Evolutionary conservation across 2,113 vertebrate genomes (phyloP).

Genomic region (Phylloscopus trochilus): DNA sequence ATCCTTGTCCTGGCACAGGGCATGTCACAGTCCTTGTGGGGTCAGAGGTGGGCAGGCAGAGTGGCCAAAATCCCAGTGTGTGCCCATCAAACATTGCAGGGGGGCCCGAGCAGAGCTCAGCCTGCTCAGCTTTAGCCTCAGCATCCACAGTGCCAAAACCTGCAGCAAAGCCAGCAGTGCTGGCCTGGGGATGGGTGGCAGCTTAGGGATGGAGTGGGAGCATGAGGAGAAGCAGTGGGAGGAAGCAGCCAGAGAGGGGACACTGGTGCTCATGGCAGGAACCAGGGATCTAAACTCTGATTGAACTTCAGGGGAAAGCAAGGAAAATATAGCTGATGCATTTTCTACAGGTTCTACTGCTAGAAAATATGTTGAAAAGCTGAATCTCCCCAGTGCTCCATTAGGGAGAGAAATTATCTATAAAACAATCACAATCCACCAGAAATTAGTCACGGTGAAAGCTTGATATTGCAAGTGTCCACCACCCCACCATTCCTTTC

Average conservation of each 20-base stretch:
- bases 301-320: background rate
- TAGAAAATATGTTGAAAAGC: background rate
- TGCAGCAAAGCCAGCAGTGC: background rate
- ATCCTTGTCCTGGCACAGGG: background rate
- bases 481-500: background rate
- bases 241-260: background rate
- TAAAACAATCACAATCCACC: background rate
- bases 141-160: background rate
- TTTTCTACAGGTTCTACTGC: background rate
- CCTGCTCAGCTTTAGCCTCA: background rate
- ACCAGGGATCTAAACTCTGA: background rate
- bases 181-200: background rate
- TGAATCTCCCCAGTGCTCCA: background rate
- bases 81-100: background rate
- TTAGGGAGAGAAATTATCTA: background rate
- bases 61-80: background rate
- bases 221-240: background rate
- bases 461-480: rapidly evolving
- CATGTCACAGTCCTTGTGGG: rapidly evolving
- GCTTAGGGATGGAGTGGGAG: background rate
- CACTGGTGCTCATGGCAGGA: background rate
- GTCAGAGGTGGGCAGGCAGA: background rate
- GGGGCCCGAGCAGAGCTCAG: background rate
- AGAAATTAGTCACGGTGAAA: background rate
- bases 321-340: rapidly evolving